These are phyloP conservation scores for Etheostoma perlongum DNA, from an alignment of 2,797 vertebrate genomes.

Conservation along the genomic window DNA sequence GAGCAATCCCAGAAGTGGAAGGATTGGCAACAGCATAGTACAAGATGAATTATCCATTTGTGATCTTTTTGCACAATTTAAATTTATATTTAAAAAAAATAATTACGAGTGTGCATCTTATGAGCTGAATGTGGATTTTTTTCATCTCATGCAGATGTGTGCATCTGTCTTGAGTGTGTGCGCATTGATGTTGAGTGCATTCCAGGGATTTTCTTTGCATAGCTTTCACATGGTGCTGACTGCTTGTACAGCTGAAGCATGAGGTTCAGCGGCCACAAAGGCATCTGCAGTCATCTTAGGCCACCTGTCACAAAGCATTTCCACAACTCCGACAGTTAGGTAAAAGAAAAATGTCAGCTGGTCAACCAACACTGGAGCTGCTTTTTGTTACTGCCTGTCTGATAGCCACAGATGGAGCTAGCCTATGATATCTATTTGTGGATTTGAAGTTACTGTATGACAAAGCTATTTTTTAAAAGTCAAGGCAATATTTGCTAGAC, in stretches of 20 bases:
- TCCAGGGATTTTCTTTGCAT: conserved; percentile 16
- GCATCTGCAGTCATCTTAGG: neutral
- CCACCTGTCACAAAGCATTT: conserved; percentile 38
- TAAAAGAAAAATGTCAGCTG: conserved; percentile 29
- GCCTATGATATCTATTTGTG: neutral
- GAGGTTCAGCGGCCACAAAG: neutral
- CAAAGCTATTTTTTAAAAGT: neutral
- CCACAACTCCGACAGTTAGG: neutral
- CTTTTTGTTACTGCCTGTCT: conserved; percentile 8
- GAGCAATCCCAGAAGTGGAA: too few relatives aligned
- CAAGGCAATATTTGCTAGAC: neutral
- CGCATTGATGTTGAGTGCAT: neutral
- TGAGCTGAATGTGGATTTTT: neutral
- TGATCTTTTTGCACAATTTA: too few relatives aligned
- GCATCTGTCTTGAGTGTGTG: neutral
- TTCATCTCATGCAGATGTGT: conserved; percentile 12
- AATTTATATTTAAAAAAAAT: too few relatives aligned
- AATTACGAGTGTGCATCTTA: neutral
- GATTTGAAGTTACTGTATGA: neutral
- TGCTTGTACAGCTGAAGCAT: conserved; percentile 7
- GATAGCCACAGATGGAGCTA: neutral
- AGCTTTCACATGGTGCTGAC: conserved; percentile 10
- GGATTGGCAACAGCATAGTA: too few relatives aligned
- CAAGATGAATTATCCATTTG: too few relatives aligned
- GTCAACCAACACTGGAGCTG: conserved; percentile 8